Evolutionary conservation across 2,888 invertebrate species (phyloP).

Genomic region (Galerucella nymphaeae): DNA sequence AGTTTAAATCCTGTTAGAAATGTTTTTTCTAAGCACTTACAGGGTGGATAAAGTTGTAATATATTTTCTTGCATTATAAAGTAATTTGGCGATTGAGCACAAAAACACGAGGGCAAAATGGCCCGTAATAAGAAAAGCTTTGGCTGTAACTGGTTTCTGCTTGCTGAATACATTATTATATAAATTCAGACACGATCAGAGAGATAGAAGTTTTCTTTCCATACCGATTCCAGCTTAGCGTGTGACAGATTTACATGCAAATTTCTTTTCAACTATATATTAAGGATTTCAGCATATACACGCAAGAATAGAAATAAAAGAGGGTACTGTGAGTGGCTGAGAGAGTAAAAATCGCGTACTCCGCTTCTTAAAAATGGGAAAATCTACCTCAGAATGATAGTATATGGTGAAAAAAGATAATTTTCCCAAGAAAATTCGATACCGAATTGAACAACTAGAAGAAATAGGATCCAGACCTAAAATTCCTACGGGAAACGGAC

Average conservation of each 20-base stretch:
- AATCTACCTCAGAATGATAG: too few relatives aligned
- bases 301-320: constrained; percentile 5
- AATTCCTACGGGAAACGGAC: too few relatives aligned
- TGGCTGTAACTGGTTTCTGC: constrained; percentile 56
- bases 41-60: constrained; percentile 37
- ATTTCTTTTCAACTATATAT: constrained; percentile 63
- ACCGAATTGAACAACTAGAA: too few relatives aligned
- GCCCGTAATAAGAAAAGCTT: constrained; percentile 54
- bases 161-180: constrained; percentile 62
- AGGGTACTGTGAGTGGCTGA: not conserved
- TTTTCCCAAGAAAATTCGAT: too few relatives aligned
- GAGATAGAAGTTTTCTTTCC: constrained; percentile 63
- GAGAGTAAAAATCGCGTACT: too few relatives aligned
- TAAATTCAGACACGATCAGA: constrained; percentile 55
- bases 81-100: constrained; percentile 59
- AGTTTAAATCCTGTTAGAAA: too few relatives aligned
- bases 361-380: not conserved
- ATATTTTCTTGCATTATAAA: constrained; percentile 56
- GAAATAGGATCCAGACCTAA: too few relatives aligned
- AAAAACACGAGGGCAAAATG: constrained; percentile 55
- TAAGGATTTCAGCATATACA: constrained; percentile 50
- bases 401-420: too few relatives aligned
- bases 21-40: not conserved
- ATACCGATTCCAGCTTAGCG: constrained; percentile 62
- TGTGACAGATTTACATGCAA: constrained; percentile 65